Evolutionary conservation across 2,888 invertebrate species (phyloP).

Genomic region (Minunthozetes semirufus): DNA sequence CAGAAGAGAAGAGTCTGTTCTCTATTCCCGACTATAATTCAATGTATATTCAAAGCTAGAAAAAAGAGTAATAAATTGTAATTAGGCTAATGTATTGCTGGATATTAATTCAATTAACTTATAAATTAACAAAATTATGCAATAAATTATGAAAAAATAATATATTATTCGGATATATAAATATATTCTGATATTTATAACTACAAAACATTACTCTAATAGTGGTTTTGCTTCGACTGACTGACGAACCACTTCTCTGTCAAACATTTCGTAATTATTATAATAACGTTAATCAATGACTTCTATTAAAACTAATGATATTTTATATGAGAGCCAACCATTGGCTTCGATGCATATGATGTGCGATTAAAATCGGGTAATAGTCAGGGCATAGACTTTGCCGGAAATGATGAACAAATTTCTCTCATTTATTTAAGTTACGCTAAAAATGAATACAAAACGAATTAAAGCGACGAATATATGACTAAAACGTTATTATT

Average conservation of each 20-base stretch:
- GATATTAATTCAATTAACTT: conserved; percentile 29
- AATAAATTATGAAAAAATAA: conserved; percentile 29
- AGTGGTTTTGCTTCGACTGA: neutral
- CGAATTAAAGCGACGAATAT: neutral
- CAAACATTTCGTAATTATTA: conserved; percentile 19
- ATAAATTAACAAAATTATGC: conserved; percentile 31
- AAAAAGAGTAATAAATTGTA: conserved; percentile 21
- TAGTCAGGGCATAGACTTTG: neutral
- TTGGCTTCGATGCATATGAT: neutral
- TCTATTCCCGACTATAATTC: no score
- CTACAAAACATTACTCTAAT: neutral
- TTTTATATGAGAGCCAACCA: conserved; percentile 2
- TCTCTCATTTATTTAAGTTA: neutral
- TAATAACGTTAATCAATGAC: conserved; percentile 24
- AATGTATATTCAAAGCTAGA: neutral
- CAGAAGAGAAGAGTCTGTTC: neutral
- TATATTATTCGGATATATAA: neutral
- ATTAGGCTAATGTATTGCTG: conserved; percentile 29
- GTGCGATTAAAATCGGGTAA: neutral
- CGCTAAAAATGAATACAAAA: neutral
- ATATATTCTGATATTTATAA: neutral
- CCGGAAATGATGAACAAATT: conserved; percentile 16
- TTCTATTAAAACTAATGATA: conserved; percentile 22
- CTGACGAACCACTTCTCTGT: neutral
- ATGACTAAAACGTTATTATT: neutral